phyloP scores from a whole-genome alignment of 1,140 invertebrate genomes.

The Acromyrmex heyeri region DNA sequence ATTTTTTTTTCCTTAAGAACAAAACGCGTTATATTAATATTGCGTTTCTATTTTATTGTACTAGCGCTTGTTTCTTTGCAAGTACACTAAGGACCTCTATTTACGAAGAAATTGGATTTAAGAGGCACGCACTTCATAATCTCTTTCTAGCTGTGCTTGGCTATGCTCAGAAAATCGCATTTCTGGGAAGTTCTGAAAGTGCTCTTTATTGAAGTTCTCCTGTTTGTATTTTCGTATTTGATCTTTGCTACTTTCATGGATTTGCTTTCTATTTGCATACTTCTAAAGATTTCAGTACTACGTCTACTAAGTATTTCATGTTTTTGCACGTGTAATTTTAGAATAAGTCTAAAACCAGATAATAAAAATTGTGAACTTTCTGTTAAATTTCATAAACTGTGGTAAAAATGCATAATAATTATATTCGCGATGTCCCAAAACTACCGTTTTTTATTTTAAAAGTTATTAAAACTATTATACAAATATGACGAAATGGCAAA shows the following conservation, averaged over 20 bases:
- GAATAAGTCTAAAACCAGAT: constrained; percentile 9
- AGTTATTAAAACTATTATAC: not conserved
- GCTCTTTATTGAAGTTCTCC: constrained; percentile 47
- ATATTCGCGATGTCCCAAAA: not conserved
- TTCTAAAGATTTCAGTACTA: constrained; percentile 22
- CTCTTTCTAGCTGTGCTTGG: constrained; percentile 17
- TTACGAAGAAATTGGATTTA: constrained; percentile 57
- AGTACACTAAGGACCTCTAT: constrained; percentile 19
- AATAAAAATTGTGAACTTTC: constrained; percentile 29
- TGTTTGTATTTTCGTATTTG: constrained; percentile 60
- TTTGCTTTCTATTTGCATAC: constrained; percentile 34
- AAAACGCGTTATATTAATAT: not conserved
- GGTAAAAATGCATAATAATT: not conserved
- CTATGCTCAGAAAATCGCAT: constrained; percentile 41
- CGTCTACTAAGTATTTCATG: constrained; percentile 10
- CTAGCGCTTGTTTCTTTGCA: not conserved
- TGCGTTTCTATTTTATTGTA: not conserved
- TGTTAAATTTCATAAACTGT: not conserved
- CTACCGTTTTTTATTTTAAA: not conserved
- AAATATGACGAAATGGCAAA: not conserved
- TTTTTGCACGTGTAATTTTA: constrained; percentile 31
- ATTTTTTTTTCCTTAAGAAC: not conserved
- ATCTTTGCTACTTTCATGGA: constrained; percentile 47
- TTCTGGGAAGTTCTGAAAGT: constrained; percentile 35
- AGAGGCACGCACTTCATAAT: constrained; percentile 42